Conservation (phyloP, 92 coral and sea anemone species). For the Blastomussa wellsi region DNA sequence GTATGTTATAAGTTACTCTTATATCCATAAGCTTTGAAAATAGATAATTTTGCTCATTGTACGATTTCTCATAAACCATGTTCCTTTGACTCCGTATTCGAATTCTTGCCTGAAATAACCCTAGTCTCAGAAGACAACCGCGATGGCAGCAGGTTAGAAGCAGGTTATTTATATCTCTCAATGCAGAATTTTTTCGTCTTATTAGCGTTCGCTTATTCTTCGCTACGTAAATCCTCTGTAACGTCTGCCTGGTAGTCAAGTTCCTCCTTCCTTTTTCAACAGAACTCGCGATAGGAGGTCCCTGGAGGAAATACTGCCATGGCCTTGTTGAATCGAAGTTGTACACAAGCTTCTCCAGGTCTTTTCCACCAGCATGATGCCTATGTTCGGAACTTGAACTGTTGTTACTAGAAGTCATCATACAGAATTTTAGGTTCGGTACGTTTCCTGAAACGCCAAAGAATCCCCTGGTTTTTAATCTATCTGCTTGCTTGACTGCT, state of each 20-base stretch:
- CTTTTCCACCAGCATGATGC: background rate
- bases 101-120: background rate
- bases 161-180: background rate
- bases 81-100: background rate
- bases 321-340: too few relatives aligned
- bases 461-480: too few relatives aligned
- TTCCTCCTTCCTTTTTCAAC: background rate
- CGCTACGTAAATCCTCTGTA: background rate
- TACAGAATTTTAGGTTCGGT: too few relatives aligned
- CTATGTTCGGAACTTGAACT: too few relatives aligned
- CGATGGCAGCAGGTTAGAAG: background rate
- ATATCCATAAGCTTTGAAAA: background rate
- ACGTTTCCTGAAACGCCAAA: too few relatives aligned
- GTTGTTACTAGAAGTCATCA: too few relatives aligned
- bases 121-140: background rate
- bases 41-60: conserved; percentile 12
- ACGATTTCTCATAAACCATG: background rate
- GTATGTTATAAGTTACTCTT: background rate
- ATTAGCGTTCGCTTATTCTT: background rate
- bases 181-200: background rate
- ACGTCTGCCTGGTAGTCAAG: background rate
- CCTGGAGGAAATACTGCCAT: background rate
- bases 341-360: background rate
- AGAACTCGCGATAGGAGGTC: background rate
- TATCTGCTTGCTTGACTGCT: too few relatives aligned